Conservation (phyloP, 2,888 invertebrate species). For the Lepidocyrtoides sp. region DNA sequence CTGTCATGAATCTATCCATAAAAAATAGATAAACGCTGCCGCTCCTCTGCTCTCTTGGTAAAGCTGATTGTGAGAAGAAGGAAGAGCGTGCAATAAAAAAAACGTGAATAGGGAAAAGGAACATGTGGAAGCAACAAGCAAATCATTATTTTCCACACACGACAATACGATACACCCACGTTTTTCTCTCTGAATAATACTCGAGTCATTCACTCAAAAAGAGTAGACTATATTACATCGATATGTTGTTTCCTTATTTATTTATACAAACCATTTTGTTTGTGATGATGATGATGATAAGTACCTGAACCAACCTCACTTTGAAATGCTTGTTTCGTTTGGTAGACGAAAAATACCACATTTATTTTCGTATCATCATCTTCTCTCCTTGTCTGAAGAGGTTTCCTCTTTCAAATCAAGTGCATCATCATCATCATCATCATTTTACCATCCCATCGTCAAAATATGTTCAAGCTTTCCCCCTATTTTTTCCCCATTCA, state of each 20-base stretch:
- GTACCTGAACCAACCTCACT: constrained; percentile 1
- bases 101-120: constrained; percentile 9
- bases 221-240: not conserved
- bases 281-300: constrained; percentile 7
- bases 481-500: not conserved
- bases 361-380: constrained; percentile 24
- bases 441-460: not conserved
- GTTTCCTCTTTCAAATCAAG: constrained; percentile 50
- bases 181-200: not conserved
- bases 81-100: not conserved
- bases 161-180: not conserved
- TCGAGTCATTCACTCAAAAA: not conserved
- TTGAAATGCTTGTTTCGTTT: not conserved
- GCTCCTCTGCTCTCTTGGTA: not conserved
- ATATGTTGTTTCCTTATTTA: constrained; percentile 34
- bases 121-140: constrained; percentile 62
- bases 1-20: not conserved
- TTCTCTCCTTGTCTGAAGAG: constrained; percentile 22
- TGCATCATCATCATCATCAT: not conserved
- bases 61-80: not conserved
- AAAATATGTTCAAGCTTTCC: not conserved
- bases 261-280: constrained; percentile 39
- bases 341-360: not conserved
- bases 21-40: constrained; percentile 23
- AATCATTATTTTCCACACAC: constrained; percentile 57